Conservation (phyloP, 2,797 vertebrate genomes). For the Ctenopoma kingsleyae region DNA sequence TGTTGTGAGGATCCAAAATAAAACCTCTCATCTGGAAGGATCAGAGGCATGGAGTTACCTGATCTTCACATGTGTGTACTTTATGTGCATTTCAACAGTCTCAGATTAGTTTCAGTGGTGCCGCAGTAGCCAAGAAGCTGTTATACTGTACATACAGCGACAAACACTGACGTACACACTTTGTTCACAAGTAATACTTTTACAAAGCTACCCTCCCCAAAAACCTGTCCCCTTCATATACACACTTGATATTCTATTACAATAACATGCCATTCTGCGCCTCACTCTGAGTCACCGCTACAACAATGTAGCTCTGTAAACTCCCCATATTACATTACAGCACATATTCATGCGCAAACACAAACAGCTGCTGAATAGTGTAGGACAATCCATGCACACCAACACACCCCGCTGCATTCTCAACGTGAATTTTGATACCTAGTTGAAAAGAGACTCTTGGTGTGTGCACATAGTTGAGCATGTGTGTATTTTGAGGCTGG, state of each 20-base stretch:
- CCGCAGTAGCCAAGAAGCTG: slow-evolving; percentile 50
- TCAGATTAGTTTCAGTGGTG: slow-evolving; percentile 73
- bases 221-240: slow-evolving; percentile 41
- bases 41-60: slow-evolving; percentile 67
- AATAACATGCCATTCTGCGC: slow-evolving; percentile 62
- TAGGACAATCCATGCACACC: slow-evolving; percentile 58
- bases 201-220: slow-evolving; percentile 49
- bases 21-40: slow-evolving; percentile 69
- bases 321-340: slow-evolving; percentile 74
- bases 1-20: slow-evolving; percentile 63
- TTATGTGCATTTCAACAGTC: slow-evolving; percentile 43
- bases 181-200: slow-evolving; percentile 64
- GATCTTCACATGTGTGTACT: slow-evolving; percentile 38
- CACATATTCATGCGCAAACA: slow-evolving; percentile 62
- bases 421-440: slow-evolving; percentile 64
- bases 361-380: slow-evolving; percentile 69
- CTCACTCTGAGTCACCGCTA: slow-evolving; percentile 59
- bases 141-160: slow-evolving; percentile 62
- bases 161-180: slow-evolving; percentile 35
- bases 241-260: slow-evolving; percentile 67
- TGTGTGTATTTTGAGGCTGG: slow-evolving; percentile 7
- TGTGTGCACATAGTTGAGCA: not conserved
- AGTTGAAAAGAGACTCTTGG: slow-evolving; percentile 52
- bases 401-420: slow-evolving; percentile 63
- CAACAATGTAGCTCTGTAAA: slow-evolving; percentile 69